Percentiles rank a stretch among this genome's conserved stretches.
Evolutionary conservation across 2,888 invertebrate species (phyloP).

Genomic region (Mythimna loreyi): DNA sequence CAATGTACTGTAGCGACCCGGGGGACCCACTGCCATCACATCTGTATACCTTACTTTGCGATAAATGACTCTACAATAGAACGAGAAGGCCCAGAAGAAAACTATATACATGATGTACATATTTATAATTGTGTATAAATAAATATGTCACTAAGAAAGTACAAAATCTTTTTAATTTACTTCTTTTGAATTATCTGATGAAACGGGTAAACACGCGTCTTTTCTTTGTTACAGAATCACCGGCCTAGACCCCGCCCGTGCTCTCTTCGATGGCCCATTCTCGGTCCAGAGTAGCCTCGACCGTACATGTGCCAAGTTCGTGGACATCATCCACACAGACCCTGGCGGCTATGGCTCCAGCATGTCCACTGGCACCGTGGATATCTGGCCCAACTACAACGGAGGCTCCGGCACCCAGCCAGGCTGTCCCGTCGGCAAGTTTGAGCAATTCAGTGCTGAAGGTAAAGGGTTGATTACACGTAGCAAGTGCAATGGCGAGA

Average conservation of each 20-base stretch:
- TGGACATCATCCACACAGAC: conserved; percentile 93
- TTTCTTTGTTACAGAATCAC: conserved; percentile 83
- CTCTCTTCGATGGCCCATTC: conserved; percentile 89
- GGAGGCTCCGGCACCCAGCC: conserved; percentile 83
- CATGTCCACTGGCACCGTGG: conserved; percentile 87
- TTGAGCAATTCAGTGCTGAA: conserved; percentile 78
- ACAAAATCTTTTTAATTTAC: neutral
- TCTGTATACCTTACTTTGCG: no score
- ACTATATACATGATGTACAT: no score
- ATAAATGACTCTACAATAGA: neutral
- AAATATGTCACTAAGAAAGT: neutral
- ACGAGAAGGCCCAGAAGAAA: neutral
- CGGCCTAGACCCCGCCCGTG: conserved; percentile 91
- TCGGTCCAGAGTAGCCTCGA: conserved; percentile 77
- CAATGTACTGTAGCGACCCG: no score
- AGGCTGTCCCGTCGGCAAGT: conserved; percentile 87
- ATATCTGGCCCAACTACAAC: conserved; percentile 91
- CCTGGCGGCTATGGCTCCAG: conserved; percentile 91
- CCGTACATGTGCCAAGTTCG: conserved; percentile 89
- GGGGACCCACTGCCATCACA: no score
- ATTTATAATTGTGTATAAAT: neutral
- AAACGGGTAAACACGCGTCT: neutral
- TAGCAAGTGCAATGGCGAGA: neutral
- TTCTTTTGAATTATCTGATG: neutral
- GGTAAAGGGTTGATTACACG: conserved; percentile 65